Evolutionary conservation across 2,797 vertebrate genomes (phyloP), one percentile per base, ranked within the genome.

Genomic region (Diceros bicornis): DNA sequence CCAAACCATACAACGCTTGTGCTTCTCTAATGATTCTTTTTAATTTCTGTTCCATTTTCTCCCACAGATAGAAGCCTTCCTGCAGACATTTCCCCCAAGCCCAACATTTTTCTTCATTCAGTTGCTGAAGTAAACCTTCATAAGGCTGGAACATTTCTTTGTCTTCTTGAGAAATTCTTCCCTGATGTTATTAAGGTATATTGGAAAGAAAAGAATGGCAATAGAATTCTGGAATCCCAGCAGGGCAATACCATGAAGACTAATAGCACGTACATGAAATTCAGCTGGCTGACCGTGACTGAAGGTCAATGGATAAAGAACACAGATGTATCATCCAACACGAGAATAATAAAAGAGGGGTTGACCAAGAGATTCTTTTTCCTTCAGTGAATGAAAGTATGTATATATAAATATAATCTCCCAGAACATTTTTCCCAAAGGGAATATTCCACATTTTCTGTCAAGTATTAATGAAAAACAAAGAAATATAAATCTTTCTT

Each of bases 161-260:
- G 99, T 92, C 98, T 99, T 9, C 97, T 99, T 78, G 98, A 98
- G 71, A 95, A 96, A 0, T 99, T 99, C 98, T 99, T 98, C 86
- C 99, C 99, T 37, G 98, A 98, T 7, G n/a, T 98, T 44, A 98
- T 99, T 77, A 97, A 37, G 1, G 97, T 99, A 34, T 57, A 47
- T 5, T 99, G 99, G 99, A 41, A 94, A 0, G 86, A 98, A 7
- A 93, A 95, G 9, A 0, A 41, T 23, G n/a, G 29, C 0, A 1
- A 77, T 2, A 37, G 0, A 0, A 9, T 93, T 68, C 71, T 98
- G 72, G 1, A 21, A 4, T 97, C 97, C 37, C 94, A 97, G n/a
- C n/a, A 98, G 41, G 97, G 97, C n/a, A 57, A 88, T 4, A 83
- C 89, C 4, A 32, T 72, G 8, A 86, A 82, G 64, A 93, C 32